phyloP scores from a whole-genome alignment of 2,113 vertebrate species.

The Corydoras sp. region DNA sequence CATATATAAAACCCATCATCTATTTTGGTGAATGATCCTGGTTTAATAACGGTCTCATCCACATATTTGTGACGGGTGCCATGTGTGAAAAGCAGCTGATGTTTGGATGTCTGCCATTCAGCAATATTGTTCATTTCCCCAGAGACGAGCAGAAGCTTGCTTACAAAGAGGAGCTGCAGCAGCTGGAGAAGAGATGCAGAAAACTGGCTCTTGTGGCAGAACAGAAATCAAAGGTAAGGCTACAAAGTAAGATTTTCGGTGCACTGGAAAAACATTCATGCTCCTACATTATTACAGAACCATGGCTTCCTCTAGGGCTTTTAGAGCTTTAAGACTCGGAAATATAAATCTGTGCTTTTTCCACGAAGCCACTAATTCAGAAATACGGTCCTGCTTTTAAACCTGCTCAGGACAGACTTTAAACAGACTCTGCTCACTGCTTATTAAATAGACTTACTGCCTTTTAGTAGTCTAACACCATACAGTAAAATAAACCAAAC shows the following conservation, averaged over 20 bases:
- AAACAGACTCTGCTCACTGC: too few relatives aligned
- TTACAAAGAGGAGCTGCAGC: slow-evolving; percentile 66
- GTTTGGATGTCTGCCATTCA: neutral
- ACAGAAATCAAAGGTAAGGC: slow-evolving; percentile 72
- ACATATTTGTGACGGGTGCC: neutral
- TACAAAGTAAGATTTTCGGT: neutral
- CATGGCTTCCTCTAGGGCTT: too few relatives aligned
- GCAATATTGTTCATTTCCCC: slow-evolving; percentile 21
- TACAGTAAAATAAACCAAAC: too few relatives aligned
- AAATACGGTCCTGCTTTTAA: too few relatives aligned
- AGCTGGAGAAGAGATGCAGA: slow-evolving; percentile 69
- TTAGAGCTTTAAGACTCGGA: too few relatives aligned
- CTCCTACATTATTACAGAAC: neutral
- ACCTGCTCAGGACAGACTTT: too few relatives aligned
- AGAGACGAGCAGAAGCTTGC: slow-evolving; percentile 70
- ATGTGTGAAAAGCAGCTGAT: neutral
- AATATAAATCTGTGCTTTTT: too few relatives aligned
- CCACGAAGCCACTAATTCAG: too few relatives aligned
- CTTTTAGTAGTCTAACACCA: too few relatives aligned
- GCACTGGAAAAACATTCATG: neutral
- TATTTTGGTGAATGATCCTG: too few relatives aligned
- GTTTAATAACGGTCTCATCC: neutral
- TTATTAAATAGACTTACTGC: too few relatives aligned
- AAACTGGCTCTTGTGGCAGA: slow-evolving; percentile 60
- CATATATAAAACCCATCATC: too few relatives aligned